phyloP scores from a whole-genome alignment of 2,113 vertebrate genomes.

The Nesogale talazaci region DNA sequence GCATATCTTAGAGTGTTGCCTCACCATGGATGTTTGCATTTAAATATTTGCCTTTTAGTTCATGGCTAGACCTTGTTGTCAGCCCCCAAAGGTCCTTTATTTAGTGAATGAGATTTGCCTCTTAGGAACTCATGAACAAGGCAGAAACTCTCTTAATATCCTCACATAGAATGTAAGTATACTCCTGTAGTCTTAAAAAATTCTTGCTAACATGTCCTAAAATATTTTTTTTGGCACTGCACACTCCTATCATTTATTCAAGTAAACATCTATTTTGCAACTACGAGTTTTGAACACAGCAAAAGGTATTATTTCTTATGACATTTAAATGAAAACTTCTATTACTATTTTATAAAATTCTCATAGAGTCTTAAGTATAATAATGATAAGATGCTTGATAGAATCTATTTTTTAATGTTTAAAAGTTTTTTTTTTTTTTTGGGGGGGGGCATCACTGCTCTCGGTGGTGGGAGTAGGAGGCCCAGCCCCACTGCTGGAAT shows the following conservation, averaged over 20 bases:
- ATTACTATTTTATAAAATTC: not conserved
- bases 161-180: not conserved
- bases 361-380: conserved; percentile 38
- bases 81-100: not conserved
- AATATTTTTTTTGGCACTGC: not conserved
- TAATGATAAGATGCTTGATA: not conserved
- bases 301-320: not conserved
- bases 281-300: not conserved
- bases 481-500: too few species aligned
- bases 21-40: conserved; percentile 31
- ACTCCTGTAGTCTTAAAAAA: not conserved
- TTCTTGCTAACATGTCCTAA: not conserved
- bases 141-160: not conserved
- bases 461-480: too few species aligned
- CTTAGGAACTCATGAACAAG: not conserved
- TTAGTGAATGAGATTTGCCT: not conserved
- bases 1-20: conserved; percentile 13
- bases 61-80: not conserved
- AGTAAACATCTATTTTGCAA: not conserved
- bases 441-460: too few species aligned
- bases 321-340: conserved; percentile 24
- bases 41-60: conserved; percentile 64
- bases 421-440: conserved; percentile 34
- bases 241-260: not conserved
- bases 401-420: not conserved